These are phyloP conservation scores for Oreochromis aureus DNA, from an alignment of 2,113 vertebrate genomes.

Conservation along the genomic window DNA sequence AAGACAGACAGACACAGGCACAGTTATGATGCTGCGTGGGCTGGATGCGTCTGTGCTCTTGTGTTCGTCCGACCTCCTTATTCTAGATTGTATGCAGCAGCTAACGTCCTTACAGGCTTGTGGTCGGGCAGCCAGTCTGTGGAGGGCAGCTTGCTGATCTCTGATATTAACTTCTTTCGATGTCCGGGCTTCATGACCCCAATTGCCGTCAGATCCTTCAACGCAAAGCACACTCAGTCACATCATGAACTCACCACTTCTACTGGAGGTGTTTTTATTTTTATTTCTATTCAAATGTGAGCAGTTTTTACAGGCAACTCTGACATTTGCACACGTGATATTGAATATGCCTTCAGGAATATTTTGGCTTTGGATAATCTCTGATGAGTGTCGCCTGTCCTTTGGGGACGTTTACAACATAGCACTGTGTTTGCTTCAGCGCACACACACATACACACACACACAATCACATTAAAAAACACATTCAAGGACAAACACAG, in stretches of 20 bases:
- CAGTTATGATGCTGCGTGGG: not conserved
- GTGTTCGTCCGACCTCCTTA: not conserved
- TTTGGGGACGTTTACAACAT: not conserved
- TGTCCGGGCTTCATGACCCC: constrained; percentile 97
- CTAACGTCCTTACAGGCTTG: constrained; percentile 85
- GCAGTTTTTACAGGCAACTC: not conserved
- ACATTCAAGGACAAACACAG: constrained; percentile 27
- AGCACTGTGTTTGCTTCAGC: constrained; percentile 29
- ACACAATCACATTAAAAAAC: not conserved
- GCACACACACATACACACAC: not conserved
- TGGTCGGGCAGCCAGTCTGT: constrained; percentile 91
- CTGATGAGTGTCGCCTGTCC: constrained; percentile 26
- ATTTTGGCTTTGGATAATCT: constrained; percentile 31
- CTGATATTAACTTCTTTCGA: constrained; percentile 91
- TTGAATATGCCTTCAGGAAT: constrained; percentile 14
- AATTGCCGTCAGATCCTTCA: constrained; percentile 92
- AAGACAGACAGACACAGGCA: not conserved
- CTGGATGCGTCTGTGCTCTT: not conserved
- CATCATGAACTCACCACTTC: not conserved
- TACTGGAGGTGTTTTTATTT: not conserved
- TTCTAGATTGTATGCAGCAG: not conserved
- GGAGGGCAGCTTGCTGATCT: constrained; percentile 86
- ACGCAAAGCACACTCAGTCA: constrained; percentile 31
- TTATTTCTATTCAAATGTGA: not conserved
- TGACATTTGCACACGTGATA: constrained; percentile 5